These are phyloP conservation scores for Drosophila littoralis DNA, from an alignment of 1,140 invertebrate species.

Conservation along the genomic window DNA sequence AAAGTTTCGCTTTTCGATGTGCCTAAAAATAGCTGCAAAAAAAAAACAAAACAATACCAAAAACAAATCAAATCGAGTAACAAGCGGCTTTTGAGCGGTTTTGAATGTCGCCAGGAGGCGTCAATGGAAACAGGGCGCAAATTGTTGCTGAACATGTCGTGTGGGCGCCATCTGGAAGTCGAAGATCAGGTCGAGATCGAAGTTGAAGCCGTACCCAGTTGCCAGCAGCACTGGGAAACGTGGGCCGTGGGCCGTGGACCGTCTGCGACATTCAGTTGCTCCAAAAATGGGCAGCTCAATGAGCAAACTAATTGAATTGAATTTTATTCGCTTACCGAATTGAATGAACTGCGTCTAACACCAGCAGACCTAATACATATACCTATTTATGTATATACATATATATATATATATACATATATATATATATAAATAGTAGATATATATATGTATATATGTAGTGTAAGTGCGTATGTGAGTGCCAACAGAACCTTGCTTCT, in stretches of 20 bases:
- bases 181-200: conserved; percentile 43
- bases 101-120: conserved; percentile 65
- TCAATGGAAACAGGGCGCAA: conserved; percentile 40
- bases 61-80: conserved; percentile 23
- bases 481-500: not conserved
- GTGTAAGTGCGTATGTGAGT: not conserved
- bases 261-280: conserved; percentile 41
- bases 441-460: not conserved
- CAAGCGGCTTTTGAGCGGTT: conserved; percentile 37
- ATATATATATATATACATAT: not conserved
- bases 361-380: conserved; percentile 1
- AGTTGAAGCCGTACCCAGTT: conserved; percentile 49
- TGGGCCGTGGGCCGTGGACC: conserved; percentile 44
- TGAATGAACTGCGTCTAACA: conserved; percentile 8
- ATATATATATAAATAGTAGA: not conserved
- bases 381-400: not conserved
- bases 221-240: conserved; percentile 7
- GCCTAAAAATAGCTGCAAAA: conserved; percentile 48
- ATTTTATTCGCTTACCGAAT: conserved; percentile 52
- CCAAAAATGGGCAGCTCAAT: conserved; percentile 72
- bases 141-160: conserved; percentile 25
- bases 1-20: conserved; percentile 25
- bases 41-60: conserved; percentile 18
- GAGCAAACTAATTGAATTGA: conserved; percentile 64
- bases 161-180: conserved; percentile 65